Base-by-base conservation (phyloP, 2,797 vertebrate species). In the Paedocypris micromegethes region DNA sequence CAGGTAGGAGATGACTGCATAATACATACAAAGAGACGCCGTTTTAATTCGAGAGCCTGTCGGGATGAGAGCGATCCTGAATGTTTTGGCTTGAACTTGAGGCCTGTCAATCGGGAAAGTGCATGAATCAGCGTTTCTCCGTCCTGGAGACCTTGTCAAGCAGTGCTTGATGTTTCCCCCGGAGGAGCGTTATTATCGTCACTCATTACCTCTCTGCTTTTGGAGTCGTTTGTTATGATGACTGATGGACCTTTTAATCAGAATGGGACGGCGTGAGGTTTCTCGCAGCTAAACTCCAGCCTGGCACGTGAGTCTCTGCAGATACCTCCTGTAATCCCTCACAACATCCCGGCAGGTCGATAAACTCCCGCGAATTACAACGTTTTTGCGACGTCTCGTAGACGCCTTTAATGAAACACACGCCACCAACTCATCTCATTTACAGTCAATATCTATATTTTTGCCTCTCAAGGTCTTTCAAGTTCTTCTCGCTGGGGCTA, bases 91-190 rank as follows among this genome's bases (percentile, higher is more conserved):
- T 73, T 78, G 23, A 23, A 23, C 23, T 23, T 23, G 79, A 81
- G 70, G 23, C n/a, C 73, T 84, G 85, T 84, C 84, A 84, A 79
- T 88, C 81, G 84, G 23, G 58, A 77, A 75, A 67, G 63, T 48
- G 2, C 72, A 74, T 73, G 78, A 82, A 83, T 83, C 81, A 77
- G 70, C 78, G 66, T 74, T 74, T 77, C 80, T 78, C 70, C 62
- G 68, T 46, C 61, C 79, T 74, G 68, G 70, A 77, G 74, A 67
- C 80, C 79, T 75, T 79, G 70, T 66, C 40, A 38, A 61, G 43
- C 55, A 54, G 67, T 55, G 52, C 42, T 64, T 57, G 8, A 55
- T 72, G 61, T 67, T 72, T 66, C 77, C 56, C 56, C 59, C 49
- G 6, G 68, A 43, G 53, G 60, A 62, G 66, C 39, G n/a, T 66